Base-by-base conservation (phyloP, 2,888 invertebrate species). In the Ichneumoninae sp. region DNA sequence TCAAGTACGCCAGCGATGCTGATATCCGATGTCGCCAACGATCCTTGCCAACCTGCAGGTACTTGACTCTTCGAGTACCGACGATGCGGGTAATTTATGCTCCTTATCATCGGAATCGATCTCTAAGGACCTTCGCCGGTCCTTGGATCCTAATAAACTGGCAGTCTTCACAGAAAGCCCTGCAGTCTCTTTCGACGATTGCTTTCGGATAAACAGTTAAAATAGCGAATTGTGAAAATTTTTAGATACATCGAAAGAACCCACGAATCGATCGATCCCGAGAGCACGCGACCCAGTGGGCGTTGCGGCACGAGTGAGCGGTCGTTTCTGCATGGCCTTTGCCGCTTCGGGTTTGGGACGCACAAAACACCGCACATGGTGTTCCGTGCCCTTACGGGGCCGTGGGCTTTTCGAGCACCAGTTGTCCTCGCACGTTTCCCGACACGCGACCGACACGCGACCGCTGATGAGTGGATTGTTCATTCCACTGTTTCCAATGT, bases 401-500 rank as follows among this genome's bases (percentile, higher is more conserved):
- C 87, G 90, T 88, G 86, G 87, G 87, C 87, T 89, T 87, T 88
- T 85, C 87, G 91, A 90, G 92, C 92, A 92, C 93, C 93, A 93
- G 92, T 93, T 93, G 93, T 92, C 84, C 88, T 82, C 89, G 88
- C 93, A 92, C 92, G 88, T 90, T 92, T 33, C 5, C 87, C 89
- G 91, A 86, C 93, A 93, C 93, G 93, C 93, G 93, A 89, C 86
- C 72, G 89, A 87, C 93, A 92, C 93, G 93, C 92, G 93, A 89
- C 72, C 81, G 57, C 89, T 90, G 89, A 92, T 87, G 93, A 92
- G 93, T 91, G 91, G 93, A 93, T 93, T 93, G 93, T 93, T 93
- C 93, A 93, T 92, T 93, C 92, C 90, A 86, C 88, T 89, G 90
- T 91, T 89, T 86, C 85, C 84, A 84, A 80, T 7, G 30, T 62